Evolutionary conservation across 2,797 vertebrate species (phyloP), one percentile per base, ranked within the genome.

Genomic region (Threskiornis aethiopicus): DNA sequence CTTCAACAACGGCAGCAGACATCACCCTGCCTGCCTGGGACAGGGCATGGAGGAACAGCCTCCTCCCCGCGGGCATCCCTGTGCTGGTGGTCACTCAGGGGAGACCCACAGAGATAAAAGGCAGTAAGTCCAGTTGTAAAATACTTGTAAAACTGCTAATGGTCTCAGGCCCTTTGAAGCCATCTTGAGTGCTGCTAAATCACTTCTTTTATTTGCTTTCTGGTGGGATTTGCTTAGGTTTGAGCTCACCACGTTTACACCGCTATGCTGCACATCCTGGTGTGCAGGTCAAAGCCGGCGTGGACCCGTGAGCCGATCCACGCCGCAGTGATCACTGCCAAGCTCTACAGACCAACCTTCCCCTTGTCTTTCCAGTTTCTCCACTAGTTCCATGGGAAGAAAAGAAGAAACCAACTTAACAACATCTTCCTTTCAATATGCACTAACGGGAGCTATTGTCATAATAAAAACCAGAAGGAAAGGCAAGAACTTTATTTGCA

Each of bases 41-140:
- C 3, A 2, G 42, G 67, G 47, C 67, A 73, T 3, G 11, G 59
- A 20, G 46, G 14, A 77, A 42, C 37, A 24, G n/a, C 57, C 57
- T 72, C 46, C 85, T 92, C 66, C 69, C 70, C 5, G 24, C 9
- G 2, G 84, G 81, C 77, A 84, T 54, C 93, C 83, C 81, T 9
- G 28, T 64, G 73, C 83, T 87, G 80, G 71, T 67, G 90, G 90
- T 51, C 80, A 79, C 64, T 52, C 19, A 26, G 67, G 57, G 73
- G 76, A 95, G 89, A 94, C 66, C 81, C 86, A 84, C 47, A 39
- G 93, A 93, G 92, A 96, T 84, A 91, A 97, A 94, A 94, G 92
- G 89, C 92, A 89, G 55, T 5, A 6, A 69, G 70, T 72, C 20
- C 73, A 41, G 78, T 59, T 54, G 62, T 85, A 96, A 97, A 97